phyloP scores from a whole-genome alignment of 2,888 invertebrate species.

The Sympetrum striolatum region DNA sequence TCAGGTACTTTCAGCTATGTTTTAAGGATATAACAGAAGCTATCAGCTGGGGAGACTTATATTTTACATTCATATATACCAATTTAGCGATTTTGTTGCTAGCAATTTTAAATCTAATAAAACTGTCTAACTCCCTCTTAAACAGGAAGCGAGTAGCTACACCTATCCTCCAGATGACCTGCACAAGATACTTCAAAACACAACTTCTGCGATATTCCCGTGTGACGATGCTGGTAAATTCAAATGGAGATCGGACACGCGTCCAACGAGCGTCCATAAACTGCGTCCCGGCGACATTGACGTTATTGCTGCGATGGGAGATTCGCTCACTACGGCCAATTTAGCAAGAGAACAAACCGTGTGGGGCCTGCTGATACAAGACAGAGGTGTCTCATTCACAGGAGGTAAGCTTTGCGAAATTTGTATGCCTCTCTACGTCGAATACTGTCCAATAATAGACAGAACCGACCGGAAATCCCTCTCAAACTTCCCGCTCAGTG shows the following conservation, averaged over 20 bases:
- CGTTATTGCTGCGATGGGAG: conserved; percentile 75
- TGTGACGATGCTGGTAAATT: background rate
- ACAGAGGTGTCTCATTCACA: conserved; percentile 78
- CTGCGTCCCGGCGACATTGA: conserved; percentile 75
- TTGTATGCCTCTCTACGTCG: too few relatives aligned
- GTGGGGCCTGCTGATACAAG: conserved; percentile 74
- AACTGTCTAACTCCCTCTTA: background rate
- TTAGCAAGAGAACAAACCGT: conserved; percentile 77
- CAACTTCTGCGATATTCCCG: background rate
- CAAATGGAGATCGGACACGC: background rate
- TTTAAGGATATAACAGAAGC: too few relatives aligned
- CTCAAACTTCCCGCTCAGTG: too few relatives aligned
- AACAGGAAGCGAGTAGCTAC: background rate
- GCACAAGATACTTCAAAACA: background rate
- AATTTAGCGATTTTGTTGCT: too few relatives aligned
- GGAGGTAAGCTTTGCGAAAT: conserved; percentile 61
- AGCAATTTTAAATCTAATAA: too few relatives aligned
- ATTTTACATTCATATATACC: too few relatives aligned
- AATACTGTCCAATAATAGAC: background rate
- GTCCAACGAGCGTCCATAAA: conserved; percentile 70
- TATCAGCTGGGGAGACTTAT: too few relatives aligned
- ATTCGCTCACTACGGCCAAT: conserved; percentile 72
- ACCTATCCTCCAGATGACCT: background rate
- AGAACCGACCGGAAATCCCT: background rate
- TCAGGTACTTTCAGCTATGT: too few relatives aligned